Base-by-base conservation (phyloP, 2,888 invertebrate genomes). In the Smittia aterrima region DNA sequence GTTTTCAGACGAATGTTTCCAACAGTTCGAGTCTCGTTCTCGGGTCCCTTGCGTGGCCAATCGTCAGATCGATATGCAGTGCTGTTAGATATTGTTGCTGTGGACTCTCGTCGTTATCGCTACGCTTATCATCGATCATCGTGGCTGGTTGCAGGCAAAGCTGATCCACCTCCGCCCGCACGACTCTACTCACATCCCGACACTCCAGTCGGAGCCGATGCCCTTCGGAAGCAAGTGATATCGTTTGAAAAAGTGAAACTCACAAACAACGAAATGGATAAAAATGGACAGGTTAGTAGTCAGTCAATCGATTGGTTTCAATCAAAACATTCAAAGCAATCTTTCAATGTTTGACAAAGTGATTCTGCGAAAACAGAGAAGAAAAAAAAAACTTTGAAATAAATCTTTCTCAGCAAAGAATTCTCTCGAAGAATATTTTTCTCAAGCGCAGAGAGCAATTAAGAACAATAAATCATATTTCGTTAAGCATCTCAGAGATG, bases 71-170 rank as follows among this genome's bases (percentile, higher is more conserved):
- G 91, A 77, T 98, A 97, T 86, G 91, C 92, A 74, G 96, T 98
- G 75, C 87, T 97, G 78, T 88, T 98, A 86, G 98, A 98, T 86
- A 95, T 98, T 80, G 93, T 97, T 77, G 96, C 97, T 76, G 95
- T 98, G 80, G 98, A 98, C 86, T 93, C 93, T 84, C 95, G 97
- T 85, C 88, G 98, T 75, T 96, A 96, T 85, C 90, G 96, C 77
- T 98, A 98, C 87, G 97, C 98, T 77, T 98, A 98, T 87, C 98
- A 98, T 86, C 91, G 96, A 80, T 96, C 96, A 77, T 96, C 96
- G 73, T 98, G 98, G 98, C 87, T 97, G 80, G 96, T 97, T 78
- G 98, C 98, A 25, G 98, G 98, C 77, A 98, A 98, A 85, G 98
- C 98, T 58, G 98, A 98, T 86, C 97, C 96, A 13, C 96, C 97